Base-by-base conservation (phyloP, 2,113 vertebrate genomes). In the Malaclemys terrapin region DNA sequence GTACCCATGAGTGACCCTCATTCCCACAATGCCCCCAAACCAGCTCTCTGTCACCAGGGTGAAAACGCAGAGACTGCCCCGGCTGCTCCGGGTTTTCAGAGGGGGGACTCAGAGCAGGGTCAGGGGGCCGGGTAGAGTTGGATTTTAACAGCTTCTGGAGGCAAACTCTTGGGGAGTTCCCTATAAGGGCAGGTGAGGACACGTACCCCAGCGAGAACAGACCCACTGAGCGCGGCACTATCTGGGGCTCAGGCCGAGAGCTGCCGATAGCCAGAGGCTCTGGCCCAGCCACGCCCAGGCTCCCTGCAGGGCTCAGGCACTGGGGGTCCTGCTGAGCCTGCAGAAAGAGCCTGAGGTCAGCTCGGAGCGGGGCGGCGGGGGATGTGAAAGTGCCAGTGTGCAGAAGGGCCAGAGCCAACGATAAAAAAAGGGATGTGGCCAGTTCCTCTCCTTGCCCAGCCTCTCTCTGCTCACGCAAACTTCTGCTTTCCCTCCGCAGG, bases 401-500 rank as follows among this genome's bases (percentile, higher is more conserved):
- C 27, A 35, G 86, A 86, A 56, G 42, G 8, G 47, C 7, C 53
- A 31, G 54, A 92, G 72, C 85, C 92, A 82, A 93, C 95, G 31
- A 96, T 78, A 87, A 85, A 97, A 97, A 96, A 97, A 56, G 59
- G 94, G 97, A 97, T 93, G 93, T 91, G 69, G 17, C 56, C 45
- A n/a, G 11, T 75, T 52, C 52, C 75, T 96, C 95, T 96, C 93
- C 93, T 82, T 2, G 75, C 54, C 17, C 65, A 47, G 75, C 38
- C 75, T 31, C 53, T 45, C 72, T 49, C 31, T 72, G 22, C 35
- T 49, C n/a, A 1, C 57, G 72, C 8, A 82, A 91, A 86, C 57
- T 97, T 93, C 96, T 92, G 72, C 82, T 97, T 96, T 72, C 49
- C 56, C 14, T 24, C 8, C 0, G 0, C 13, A 20, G 13, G 0